Conservation (phyloP, 2,888 invertebrate genomes). For the Molanna angustata region DNA sequence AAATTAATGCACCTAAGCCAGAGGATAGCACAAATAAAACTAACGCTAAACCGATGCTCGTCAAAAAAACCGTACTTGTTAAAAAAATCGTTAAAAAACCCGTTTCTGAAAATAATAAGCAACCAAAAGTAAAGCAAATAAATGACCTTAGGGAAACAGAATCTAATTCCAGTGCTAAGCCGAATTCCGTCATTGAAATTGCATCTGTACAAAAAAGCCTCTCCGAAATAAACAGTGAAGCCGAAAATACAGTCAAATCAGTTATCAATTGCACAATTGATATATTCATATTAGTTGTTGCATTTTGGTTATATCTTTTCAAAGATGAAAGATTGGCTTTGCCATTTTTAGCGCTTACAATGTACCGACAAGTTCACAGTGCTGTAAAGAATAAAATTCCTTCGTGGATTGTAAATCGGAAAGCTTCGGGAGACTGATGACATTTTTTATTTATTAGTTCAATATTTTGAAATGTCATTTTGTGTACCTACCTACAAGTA, state of each 20-base stretch:
- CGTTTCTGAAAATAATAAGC: conserved; percentile 11
- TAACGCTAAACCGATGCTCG: conserved; percentile 26
- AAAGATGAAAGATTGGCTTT: conserved; percentile 77
- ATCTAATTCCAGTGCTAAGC: conserved; percentile 9
- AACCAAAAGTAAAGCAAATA: too few species aligned
- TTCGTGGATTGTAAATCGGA: conserved; percentile 47
- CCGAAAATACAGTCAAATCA: conserved; percentile 65
- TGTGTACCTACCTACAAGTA: too few species aligned
- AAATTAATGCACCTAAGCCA: conserved; percentile 5
- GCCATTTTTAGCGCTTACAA: conserved; percentile 71
- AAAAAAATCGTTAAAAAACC: conserved; percentile 33
- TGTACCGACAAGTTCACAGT: conserved; percentile 73
- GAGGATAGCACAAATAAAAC: conserved; percentile 16
- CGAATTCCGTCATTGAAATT: conserved; percentile 16
- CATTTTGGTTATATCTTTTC: conserved; percentile 79
- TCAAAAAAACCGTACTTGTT: conserved; percentile 17
- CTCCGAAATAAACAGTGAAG: conserved; percentile 54
- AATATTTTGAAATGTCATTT: too few species aligned
- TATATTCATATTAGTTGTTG: conserved; percentile 68
- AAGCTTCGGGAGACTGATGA: conserved; percentile 19
- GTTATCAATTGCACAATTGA: conserved; percentile 73
- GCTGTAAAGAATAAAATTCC: conserved; percentile 60
- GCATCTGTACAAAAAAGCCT: conserved; percentile 26
- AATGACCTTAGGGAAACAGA: too few species aligned
- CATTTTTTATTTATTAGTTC: too few species aligned